Evolutionary conservation across 2,113 vertebrate species (phyloP).

Genomic region (Lamprotornis superbus): DNA sequence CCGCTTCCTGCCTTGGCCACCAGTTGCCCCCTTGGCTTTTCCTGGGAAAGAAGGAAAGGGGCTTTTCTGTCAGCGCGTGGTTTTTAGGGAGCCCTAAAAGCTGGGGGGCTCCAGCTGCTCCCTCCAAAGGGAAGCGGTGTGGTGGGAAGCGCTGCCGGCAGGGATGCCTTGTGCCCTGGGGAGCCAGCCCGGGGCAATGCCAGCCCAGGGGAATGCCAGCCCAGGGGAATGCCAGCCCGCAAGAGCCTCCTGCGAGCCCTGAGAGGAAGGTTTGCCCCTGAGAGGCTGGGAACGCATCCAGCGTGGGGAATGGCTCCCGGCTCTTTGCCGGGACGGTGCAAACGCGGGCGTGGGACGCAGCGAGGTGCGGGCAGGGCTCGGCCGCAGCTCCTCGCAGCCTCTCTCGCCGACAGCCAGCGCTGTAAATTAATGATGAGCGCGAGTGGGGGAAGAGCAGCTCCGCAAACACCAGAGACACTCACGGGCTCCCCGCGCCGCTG

Average conservation of each 20-base stretch:
- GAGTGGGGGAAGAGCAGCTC: neutral
- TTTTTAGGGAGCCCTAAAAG: neutral
- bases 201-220: no score
- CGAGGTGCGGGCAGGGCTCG: neutral
- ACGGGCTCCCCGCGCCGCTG: rapidly evolving
- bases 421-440: conserved; percentile 25
- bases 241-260: rapidly evolving
- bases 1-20: neutral
- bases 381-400: neutral
- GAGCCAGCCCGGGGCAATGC: neutral
- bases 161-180: neutral
- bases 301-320: neutral
- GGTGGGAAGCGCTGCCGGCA: neutral
- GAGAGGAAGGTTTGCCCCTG: neutral
- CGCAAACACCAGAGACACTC: neutral
- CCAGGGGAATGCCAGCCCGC: no score
- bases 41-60: neutral
- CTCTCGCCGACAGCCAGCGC: neutral
- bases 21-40: neutral
- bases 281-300: neutral
- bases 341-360: neutral
- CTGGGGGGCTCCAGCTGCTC: neutral
- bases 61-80: rapidly evolving
- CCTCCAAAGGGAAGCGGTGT: neutral
- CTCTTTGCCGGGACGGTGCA: neutral